Evolutionary conservation across 1,140 invertebrate species (phyloP).

Genomic region (Ericerus pela): DNA sequence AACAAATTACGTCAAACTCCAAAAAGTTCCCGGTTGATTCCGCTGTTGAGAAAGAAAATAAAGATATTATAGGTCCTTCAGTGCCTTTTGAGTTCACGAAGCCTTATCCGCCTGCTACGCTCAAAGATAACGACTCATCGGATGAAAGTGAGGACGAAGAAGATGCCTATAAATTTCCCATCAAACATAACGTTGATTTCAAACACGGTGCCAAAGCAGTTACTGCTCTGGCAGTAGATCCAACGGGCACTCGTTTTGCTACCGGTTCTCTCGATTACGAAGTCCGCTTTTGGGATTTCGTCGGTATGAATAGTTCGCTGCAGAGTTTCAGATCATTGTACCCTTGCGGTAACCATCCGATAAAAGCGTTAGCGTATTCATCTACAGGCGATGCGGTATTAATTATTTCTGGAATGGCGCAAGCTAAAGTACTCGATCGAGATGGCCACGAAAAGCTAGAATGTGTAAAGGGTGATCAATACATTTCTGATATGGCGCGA

Average conservation of each 20-base stretch:
- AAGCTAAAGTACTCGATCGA: conserved; percentile 86
- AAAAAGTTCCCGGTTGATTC: neutral
- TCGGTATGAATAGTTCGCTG: conserved; percentile 86
- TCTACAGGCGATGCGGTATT: conserved; percentile 87
- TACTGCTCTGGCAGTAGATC: conserved; percentile 75
- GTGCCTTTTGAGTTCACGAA: conserved; percentile 5
- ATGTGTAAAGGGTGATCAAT: conserved; percentile 93
- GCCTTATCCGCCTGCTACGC: too few relatives aligned
- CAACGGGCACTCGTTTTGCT: conserved; percentile 77
- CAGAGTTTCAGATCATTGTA: conserved; percentile 79
- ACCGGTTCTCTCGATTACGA: conserved; percentile 93
- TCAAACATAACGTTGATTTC: conserved; percentile 64
- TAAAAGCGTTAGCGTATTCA: conserved; percentile 80
- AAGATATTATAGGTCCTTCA: conserved; percentile 14
- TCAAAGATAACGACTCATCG: too few relatives aligned
- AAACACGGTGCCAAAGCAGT: conserved; percentile 74
- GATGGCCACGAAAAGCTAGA: conserved; percentile 93
- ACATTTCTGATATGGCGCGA: conserved; percentile 80
- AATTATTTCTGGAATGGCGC: conserved; percentile 77
- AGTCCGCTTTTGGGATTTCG: conserved; percentile 94
- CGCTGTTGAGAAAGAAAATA: neutral
- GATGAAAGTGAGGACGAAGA: conserved; percentile 38
- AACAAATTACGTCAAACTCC: neutral
- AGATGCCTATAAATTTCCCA: conserved; percentile 53
- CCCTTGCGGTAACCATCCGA: conserved; percentile 91